Conservation (phyloP, 2,888 invertebrate species). For the Boloria selene region DNA sequence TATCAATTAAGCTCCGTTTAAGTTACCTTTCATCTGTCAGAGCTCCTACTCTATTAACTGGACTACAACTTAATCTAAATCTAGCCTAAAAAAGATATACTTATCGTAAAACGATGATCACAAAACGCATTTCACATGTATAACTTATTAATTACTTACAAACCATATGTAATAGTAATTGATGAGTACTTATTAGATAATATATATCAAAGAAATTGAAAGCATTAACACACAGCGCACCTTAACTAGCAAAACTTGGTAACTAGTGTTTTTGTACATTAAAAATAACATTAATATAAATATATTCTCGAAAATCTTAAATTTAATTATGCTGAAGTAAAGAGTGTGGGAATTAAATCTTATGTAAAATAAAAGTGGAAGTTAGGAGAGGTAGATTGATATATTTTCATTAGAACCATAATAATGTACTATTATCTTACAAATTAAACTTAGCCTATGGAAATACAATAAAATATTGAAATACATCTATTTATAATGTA, state of each 20-base stretch:
- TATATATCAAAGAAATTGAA: slow-evolving; percentile 58
- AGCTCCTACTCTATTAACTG: background rate
- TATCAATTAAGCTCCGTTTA: background rate
- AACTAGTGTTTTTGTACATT: slow-evolving; percentile 54
- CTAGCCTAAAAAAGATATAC: slow-evolving; percentile 48
- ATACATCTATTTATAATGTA: background rate
- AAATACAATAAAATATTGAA: slow-evolving; percentile 6
- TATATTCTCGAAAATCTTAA: slow-evolving; percentile 11
- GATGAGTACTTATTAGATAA: slow-evolving; percentile 62
- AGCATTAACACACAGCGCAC: slow-evolving; percentile 71
- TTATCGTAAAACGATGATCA: slow-evolving; percentile 62
- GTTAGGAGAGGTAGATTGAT: slow-evolving; percentile 22
- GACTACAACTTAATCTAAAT: slow-evolving; percentile 45
- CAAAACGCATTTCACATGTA: slow-evolving; percentile 60
- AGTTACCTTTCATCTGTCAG: slow-evolving; percentile 6
- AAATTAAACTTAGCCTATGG: slow-evolving; percentile 18
- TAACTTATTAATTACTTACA: slow-evolving; percentile 58
- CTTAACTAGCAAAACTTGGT: slow-evolving; percentile 76
- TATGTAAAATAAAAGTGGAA: slow-evolving; percentile 9
- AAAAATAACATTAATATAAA: slow-evolving; percentile 14
- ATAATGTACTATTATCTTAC: background rate
- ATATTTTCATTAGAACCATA: slow-evolving; percentile 5
- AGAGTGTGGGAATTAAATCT: slow-evolving; percentile 4
- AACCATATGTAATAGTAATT: slow-evolving; percentile 75
- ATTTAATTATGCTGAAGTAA: slow-evolving; percentile 9